A percentile compares a stretch with the other conserved stretches of the same genome.
Conservation (phyloP, 2,888 invertebrate species). For the Diabrotica balteata region DNA sequence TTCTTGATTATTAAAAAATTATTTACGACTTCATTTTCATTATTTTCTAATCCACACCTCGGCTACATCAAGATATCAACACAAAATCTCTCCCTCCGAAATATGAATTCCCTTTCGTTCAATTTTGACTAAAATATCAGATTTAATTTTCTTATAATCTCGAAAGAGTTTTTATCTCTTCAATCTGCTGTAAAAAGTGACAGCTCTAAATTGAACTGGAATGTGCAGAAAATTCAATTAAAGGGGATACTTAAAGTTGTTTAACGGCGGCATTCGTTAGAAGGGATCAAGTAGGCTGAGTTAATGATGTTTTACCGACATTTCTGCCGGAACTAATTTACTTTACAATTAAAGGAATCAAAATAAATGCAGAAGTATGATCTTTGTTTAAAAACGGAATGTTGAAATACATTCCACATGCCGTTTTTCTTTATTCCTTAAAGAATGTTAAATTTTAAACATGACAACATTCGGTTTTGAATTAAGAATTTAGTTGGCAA, state of each 20-base stretch:
- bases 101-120: too few species aligned
- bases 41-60: too few species aligned
- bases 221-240: constrained; percentile 13
- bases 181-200: constrained; percentile 7
- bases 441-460: too few species aligned
- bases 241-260: constrained; percentile 1
- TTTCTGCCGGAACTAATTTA: neutral
- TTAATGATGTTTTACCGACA: constrained; percentile 2
- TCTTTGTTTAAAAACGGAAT: neutral
- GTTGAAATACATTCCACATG: neutral
- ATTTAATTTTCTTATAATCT: constrained; percentile 1
- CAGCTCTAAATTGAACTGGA: neutral
- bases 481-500: too few species aligned
- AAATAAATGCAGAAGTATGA: neutral
- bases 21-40: too few species aligned
- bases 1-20: too few species aligned
- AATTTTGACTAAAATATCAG: neutral
- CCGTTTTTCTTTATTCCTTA: neutral
- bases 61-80: too few species aligned
- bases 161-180: neutral
- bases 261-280: neutral
- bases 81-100: too few species aligned
- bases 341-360: neutral
- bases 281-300: neutral
- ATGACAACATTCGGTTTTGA: too few species aligned